Evolutionary conservation across 2,888 invertebrate species (phyloP), one percentile per base, ranked within the genome.

Genomic region (Holacanthella duospinosa): DNA sequence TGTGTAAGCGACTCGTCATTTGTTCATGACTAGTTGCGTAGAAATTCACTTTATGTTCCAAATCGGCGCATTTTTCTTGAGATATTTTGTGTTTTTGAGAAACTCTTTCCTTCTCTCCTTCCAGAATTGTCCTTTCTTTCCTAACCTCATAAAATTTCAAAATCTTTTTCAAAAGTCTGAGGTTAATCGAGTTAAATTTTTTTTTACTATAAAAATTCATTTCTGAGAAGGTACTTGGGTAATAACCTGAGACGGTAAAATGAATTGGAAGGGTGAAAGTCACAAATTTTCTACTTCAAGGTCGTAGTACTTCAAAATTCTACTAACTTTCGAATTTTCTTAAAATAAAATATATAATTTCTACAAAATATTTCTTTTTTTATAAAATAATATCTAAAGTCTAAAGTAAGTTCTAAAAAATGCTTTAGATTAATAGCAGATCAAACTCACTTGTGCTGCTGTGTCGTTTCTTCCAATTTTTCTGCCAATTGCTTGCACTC

Each of bases 401-500:
- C 21, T n/a, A 48, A 24, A 12, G 48, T 21, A 21, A 24, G 24
- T n/a, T 21, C 12, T 16, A 19, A 43, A 19, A 12, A 60, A 43
- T 48, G 21, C 21, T 44, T 19, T 28, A 55, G 9, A 25, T 62
- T 2, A 60, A 53, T 54, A 57, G n/a, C n/a, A n/a, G n/a, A n/a
- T 16, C 27, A 36, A 36, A 36, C 84, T 84, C 88, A 91, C 90
- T 90, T 89, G 86, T 90, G 89, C 81, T 86, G 87, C 81, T 85
- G 82, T 80, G 85, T 86, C 79, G 88, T 85, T 80, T 89, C 89
- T 83, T 91, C 90, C 83, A 91, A 85, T 84, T 88, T 89, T 82
- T 86, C 84, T 78, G 90, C 90, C 80, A 91, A 85, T 80, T 83
- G 83, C 82, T 88, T 89, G 83, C 90, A 90, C 83, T 91, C 89